These are phyloP conservation scores for Festucalex cinctus DNA, from an alignment of 2,113 vertebrate genomes.

Conservation along the genomic window DNA sequence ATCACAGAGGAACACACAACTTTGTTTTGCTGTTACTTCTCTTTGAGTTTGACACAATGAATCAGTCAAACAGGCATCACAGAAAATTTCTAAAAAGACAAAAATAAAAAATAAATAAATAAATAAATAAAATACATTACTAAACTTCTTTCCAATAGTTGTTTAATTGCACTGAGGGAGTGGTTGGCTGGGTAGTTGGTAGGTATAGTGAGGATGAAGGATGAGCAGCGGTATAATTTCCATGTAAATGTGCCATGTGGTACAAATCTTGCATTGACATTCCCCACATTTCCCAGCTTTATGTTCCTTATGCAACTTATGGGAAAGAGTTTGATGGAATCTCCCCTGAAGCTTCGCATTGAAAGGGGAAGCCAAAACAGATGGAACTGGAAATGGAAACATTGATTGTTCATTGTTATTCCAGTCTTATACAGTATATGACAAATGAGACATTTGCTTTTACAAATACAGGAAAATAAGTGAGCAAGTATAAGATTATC, in stretches of 20 bases:
- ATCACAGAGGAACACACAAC: constrained; percentile 17
- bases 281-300: constrained; percentile 35
- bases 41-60: constrained; percentile 41
- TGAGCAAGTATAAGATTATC: no score
- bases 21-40: constrained; percentile 25
- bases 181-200: neutral
- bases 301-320: constrained; percentile 33
- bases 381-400: neutral
- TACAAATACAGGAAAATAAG: neutral
- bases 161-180: constrained; percentile 12
- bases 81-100: no score
- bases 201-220: neutral
- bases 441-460: neutral
- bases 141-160: neutral
- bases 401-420: neutral
- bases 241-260: constrained; percentile 52
- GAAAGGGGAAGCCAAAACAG: neutral
- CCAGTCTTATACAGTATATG: neutral
- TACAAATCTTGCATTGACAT: constrained; percentile 46
- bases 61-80: constrained; percentile 46
- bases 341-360: constrained; percentile 9
- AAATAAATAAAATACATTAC: no score
- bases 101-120: no score
- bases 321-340: constrained; percentile 6
- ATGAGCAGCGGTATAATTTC: constrained; percentile 32